Conservation (phyloP, 2,113 vertebrate genomes). For the Aramus guarauna region DNA sequence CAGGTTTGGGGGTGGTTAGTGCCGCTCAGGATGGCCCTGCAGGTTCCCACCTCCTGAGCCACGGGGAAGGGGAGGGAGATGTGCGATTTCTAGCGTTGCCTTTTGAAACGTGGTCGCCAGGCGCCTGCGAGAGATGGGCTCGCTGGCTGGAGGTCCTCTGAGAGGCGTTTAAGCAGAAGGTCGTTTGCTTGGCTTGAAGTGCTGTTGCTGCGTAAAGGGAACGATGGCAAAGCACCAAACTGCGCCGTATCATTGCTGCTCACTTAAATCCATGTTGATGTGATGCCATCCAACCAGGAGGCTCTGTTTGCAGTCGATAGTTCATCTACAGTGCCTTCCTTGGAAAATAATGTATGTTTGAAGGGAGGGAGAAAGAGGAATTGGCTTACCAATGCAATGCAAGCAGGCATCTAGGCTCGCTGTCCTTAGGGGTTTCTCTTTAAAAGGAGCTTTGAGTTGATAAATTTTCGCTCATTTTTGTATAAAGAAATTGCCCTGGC, state of each 20-base stretch:
- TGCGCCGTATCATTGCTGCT: not conserved
- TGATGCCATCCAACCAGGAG: conserved; percentile 16
- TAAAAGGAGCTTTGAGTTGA: conserved; percentile 37
- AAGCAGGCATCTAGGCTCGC: conserved; percentile 7
- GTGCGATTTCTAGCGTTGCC: rapidly evolving
- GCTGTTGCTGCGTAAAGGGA: not conserved
- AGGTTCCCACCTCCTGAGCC: not conserved
- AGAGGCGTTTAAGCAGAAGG: not conserved
- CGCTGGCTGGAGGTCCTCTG: not conserved
- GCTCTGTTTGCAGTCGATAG: not conserved
- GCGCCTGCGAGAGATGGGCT: not conserved
- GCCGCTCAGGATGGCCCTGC: not conserved
- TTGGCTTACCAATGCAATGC: not conserved
- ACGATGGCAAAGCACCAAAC: not conserved
- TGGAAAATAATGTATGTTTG: not conserved
- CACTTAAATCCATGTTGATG: not conserved
- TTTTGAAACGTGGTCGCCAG: not conserved
- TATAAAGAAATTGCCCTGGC: not conserved
- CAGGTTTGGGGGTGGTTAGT: not conserved
- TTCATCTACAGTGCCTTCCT: not conserved
- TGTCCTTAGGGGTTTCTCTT: conserved; percentile 29
- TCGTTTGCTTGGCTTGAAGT: not conserved
- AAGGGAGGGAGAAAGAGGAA: not conserved
- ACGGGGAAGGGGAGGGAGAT: not conserved
- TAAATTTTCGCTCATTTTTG: not conserved